Evolutionary conservation across 2,113 vertebrate genomes (phyloP), one percentile per base, ranked within the genome.

Genomic region (Amphiprion percula): DNA sequence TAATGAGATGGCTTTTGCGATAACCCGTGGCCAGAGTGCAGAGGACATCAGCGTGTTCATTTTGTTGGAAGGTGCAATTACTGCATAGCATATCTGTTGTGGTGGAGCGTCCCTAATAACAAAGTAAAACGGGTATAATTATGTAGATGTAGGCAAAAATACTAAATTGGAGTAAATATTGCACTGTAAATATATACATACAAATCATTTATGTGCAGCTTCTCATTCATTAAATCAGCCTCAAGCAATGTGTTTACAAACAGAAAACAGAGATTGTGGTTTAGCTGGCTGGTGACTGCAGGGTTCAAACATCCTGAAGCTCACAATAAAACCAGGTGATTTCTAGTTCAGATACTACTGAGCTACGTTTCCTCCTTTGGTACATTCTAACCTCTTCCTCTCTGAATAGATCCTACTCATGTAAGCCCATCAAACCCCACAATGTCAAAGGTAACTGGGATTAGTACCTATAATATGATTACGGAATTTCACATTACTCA

Each of bases 1-100:
- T 62, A 41, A 77, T 53, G 62, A 79, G 39, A 37, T 33, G n/a
- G 17, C 5, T 54, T 61, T 53, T 5, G 21, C 19, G 23, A 26
- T 55, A 15, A 55, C 23, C 71, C 26, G 21, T 41, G 5, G 23
- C 23, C 4, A n/a, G 8, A 5, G 50, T 14, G 17, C 33, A 28
- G 17, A 4, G 50, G 23, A 19, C 11, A 30, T 4, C 24, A 17
- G 47, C 6, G 19, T 53, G 33, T 37, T 46, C 24, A 16, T 41
- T 65, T 74, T 64, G 24, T 11, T 41, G 37, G 12, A 23, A 17
- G 2, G n/a, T 17, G 37, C 8, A 19, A 21, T 50, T 19, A 52
- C 9, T 6, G n/a, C n/a, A 47, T 44, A 54, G 39, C 46, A 62
- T 14, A n/a, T n/a, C 17, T 50, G 6, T 50, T 19, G 9, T 8